Evolutionary conservation across 1,140 invertebrate species (phyloP).

Genomic region (Delia radicum): DNA sequence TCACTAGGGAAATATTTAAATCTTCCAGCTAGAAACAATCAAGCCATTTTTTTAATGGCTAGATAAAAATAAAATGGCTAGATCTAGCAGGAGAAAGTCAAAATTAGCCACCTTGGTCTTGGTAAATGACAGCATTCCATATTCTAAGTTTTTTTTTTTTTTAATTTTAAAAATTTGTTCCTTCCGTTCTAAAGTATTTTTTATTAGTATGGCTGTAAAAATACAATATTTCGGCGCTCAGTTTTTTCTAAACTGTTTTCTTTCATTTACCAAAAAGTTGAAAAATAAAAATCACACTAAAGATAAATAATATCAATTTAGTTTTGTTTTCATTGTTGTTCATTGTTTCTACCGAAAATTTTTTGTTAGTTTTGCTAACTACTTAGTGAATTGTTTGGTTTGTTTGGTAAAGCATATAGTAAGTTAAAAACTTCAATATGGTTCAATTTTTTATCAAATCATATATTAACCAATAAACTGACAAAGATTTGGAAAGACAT

Average conservation of each 20-base stretch:
- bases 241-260: not conserved
- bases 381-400: not conserved
- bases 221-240: not conserved
- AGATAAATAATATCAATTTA: conserved; percentile 15
- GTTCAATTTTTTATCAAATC: too few relatives aligned
- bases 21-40: too few relatives aligned
- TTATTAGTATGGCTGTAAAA: not conserved
- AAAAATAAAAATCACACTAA: conserved; percentile 11
- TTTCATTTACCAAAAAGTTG: not conserved
- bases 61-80: too few relatives aligned
- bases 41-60: too few relatives aligned
- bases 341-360: not conserved
- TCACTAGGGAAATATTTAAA: too few relatives aligned
- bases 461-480: too few relatives aligned
- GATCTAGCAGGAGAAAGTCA: too few relatives aligned
- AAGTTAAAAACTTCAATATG: not conserved
- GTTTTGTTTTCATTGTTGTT: not conserved
- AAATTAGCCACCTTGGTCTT: too few relatives aligned
- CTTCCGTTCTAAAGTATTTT: not conserved
- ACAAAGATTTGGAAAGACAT: too few relatives aligned
- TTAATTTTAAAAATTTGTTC: not conserved
- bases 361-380: not conserved
- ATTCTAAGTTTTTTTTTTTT: too few relatives aligned
- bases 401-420: not conserved
- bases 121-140: too few relatives aligned